These are phyloP conservation scores for Furcifer pardalis DNA, from an alignment of 2,797 vertebrate species.

Conservation along the genomic window DNA sequence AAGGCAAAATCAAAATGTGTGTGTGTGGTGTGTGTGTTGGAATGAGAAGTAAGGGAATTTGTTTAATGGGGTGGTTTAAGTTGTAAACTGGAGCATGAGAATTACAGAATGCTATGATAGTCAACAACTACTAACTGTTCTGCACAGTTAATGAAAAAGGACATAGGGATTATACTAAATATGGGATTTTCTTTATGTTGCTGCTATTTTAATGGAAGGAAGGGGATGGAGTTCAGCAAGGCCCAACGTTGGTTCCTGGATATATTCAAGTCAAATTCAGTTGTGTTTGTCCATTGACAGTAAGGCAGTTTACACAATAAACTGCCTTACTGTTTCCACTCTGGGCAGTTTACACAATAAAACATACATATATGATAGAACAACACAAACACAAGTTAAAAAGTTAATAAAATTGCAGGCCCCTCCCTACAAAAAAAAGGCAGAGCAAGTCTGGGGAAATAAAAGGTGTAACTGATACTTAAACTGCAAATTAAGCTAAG, in stretches of 20 bases:
- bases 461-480: too few relatives aligned
- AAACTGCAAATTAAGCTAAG: too few relatives aligned
- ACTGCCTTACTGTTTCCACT: too few relatives aligned
- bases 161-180: neutral
- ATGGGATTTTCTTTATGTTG: neutral
- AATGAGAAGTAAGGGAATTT: slow-evolving; percentile 10
- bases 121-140: neutral
- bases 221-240: neutral
- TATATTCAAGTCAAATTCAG: neutral
- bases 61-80: neutral
- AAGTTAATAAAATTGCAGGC: too few relatives aligned
- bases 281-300: neutral
- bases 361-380: too few relatives aligned
- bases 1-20: slow-evolving; percentile 9
- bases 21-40: neutral
- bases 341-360: too few relatives aligned
- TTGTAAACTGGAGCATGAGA: slow-evolving; percentile 3
- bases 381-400: too few relatives aligned
- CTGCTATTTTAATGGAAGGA: neutral
- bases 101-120: neutral
- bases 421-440: too few relatives aligned
- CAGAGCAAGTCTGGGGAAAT: too few relatives aligned
- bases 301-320: too few relatives aligned
- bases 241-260: neutral
- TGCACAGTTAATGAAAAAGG: neutral